phyloP scores from a whole-genome alignment of 2,113 vertebrate species.

The Sinocyclocheilus anshuiensis region DNA sequence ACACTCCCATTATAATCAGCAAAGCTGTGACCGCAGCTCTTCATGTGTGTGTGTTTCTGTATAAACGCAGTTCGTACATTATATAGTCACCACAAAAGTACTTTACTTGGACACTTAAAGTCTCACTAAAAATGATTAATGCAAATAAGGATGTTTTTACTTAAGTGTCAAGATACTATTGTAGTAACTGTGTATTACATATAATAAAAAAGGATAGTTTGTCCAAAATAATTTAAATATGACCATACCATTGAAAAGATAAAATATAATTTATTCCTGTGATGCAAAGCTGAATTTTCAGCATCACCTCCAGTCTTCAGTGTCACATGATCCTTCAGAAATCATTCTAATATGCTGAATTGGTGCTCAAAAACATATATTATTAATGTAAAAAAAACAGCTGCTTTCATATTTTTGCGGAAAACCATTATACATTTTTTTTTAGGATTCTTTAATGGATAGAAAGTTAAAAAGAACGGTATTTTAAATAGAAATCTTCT shows the following conservation, averaged over 20 bases:
- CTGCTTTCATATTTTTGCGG: neutral
- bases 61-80: neutral
- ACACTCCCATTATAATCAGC: constrained; percentile 4
- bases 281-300: neutral
- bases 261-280: neutral
- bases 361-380: neutral
- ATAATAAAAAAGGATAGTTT: neutral
- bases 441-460: neutral
- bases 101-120: neutral
- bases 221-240: neutral
- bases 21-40: neutral
- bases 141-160: neutral
- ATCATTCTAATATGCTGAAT: neutral
- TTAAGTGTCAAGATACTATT: neutral
- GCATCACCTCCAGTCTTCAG: neutral
- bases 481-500: neutral
- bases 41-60: neutral
- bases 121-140: neutral
- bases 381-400: neutral
- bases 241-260: neutral
- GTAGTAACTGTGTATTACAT: neutral
- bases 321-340: neutral
- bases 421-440: neutral
- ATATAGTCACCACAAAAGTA: neutral
- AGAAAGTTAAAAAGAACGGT: neutral